Evolutionary conservation across 2,797 vertebrate genomes (phyloP), one percentile per base, ranked within the genome.

Genomic region (Crocidura indochinensis): DNA sequence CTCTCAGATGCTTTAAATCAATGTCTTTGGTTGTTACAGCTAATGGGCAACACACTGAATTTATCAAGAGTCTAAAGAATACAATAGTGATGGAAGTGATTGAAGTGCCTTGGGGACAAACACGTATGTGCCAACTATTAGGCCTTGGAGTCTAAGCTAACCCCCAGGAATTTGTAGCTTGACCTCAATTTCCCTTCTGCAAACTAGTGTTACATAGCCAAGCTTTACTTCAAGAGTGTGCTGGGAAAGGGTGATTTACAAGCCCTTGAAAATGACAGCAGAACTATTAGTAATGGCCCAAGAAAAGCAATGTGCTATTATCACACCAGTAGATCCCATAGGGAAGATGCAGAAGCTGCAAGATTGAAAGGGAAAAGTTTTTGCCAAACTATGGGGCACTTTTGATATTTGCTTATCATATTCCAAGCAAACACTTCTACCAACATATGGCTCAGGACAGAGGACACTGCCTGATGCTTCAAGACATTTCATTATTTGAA

Each of bases 1-100:
- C 87, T 91, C 92, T 96, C 84, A 80, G 87, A 79, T 84, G 94
- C 91, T 95, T 92, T 82, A 94, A 91, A 95, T 84, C 76, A 81
- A 91, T 73, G 71, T 67, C 79, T 76, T 90, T 88, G 74, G 69
- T 76, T 87, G 51, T 72, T 77, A 87, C 84, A 83, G 86, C 76
- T 77, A 51, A 87, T 83, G 69, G 88, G 87, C 84, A 95, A 75
- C 26, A 49, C 49, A 64, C 75, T 38, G 17, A 83, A 68, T 91
- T 83, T 85, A 72, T 92, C 73, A 80, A 67, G 75, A 60, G 20
- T 38, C 74, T 82, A 56, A 67, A 73, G 74, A 77, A 92, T 84
- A 83, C 10, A 72, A 78, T 26, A 49, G 46, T 47, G 91, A 87
- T 69, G 69, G 38, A 91, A 76, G 27, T 83, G 91, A 92, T 84